Percentiles rank a stretch among this genome's conserved stretches.
Conservation (phyloP, 2,888 invertebrate species). For the Balanococcus diminutus region DNA sequence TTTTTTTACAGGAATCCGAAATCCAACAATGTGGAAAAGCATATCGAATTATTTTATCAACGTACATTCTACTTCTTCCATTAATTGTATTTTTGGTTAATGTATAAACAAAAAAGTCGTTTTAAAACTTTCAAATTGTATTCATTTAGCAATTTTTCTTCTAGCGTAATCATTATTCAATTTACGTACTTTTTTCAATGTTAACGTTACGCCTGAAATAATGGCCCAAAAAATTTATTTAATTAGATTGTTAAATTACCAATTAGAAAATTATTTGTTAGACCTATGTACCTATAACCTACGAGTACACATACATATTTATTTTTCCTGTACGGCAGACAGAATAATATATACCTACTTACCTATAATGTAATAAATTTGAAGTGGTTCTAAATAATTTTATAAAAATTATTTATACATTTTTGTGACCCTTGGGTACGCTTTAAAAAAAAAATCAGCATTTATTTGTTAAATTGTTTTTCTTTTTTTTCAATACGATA, state of each 20-base stretch:
- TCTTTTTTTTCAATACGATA: background rate
- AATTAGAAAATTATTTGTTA: background rate
- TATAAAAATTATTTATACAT: background rate
- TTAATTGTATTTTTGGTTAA: background rate
- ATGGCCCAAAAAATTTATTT: background rate
- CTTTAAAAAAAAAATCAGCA: background rate
- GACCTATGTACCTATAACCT: background rate
- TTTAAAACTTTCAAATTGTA: background rate
- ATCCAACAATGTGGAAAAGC: background rate
- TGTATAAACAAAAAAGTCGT: background rate
- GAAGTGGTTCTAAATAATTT: background rate
- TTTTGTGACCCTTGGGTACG: background rate
- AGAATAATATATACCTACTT: no score
- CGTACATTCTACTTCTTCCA: conserved; percentile 7
- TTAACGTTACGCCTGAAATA: background rate
- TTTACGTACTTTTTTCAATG: background rate
- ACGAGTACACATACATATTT: no score
- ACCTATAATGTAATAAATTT: background rate
- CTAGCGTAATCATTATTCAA: background rate
- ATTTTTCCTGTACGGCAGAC: background rate
- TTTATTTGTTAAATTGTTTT: background rate
- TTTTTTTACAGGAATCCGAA: background rate
- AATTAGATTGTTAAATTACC: no score
- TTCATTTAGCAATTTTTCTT: background rate
- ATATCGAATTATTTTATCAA: background rate